These are phyloP conservation scores for Megaleporinus macrocephalus DNA, from an alignment of 2,113 vertebrate genomes.

Conservation along the genomic window DNA sequence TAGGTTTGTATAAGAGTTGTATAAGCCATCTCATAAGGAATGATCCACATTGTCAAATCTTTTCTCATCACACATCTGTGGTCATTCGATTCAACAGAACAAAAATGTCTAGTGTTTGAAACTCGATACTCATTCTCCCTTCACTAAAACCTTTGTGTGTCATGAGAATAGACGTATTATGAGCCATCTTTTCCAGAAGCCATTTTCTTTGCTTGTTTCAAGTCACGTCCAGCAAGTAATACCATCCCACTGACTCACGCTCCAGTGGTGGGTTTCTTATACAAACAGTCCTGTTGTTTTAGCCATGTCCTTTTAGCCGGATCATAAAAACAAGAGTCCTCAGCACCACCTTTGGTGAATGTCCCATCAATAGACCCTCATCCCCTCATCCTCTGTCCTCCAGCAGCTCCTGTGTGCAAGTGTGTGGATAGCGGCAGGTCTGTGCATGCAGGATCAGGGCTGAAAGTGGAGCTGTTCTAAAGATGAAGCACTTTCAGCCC, in stretches of 20 bases:
- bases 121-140: neutral
- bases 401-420: neutral
- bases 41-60: neutral
- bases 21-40: neutral
- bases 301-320: neutral
- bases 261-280: neutral
- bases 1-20: neutral
- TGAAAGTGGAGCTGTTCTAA: neutral
- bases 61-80: neutral
- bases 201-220: neutral
- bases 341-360: neutral
- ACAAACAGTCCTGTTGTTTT: conserved; percentile 11
- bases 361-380: conserved; percentile 2
- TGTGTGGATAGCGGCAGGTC: neutral
- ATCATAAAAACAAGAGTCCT: neutral
- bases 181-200: neutral
- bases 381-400: conserved; percentile 3
- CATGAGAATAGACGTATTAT: neutral
- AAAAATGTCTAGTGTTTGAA: neutral
- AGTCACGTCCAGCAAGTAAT: neutral
- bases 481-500: neutral
- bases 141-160: conserved; percentile 3
- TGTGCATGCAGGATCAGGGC: neutral
- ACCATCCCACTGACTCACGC: conserved; percentile 2
- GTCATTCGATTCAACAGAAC: neutral